Base-by-base conservation (phyloP, 2,888 invertebrate genomes). In the Catocala fraxini region DNA sequence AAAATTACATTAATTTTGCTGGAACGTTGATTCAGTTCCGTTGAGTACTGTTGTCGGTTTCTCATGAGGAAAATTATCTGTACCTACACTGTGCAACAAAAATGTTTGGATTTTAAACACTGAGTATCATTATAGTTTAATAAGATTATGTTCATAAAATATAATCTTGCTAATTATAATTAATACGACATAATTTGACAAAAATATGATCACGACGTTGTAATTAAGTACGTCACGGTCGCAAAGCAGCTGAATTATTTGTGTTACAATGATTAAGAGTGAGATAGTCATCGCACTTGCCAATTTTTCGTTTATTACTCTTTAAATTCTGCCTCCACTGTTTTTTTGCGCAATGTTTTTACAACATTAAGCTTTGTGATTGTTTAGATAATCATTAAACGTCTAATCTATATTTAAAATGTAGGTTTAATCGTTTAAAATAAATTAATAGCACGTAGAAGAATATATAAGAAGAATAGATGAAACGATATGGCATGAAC, bases 261-360 rank as follows among this genome's bases (percentile, higher is more conserved):
- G 41, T 43, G 12, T 42, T 60, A 35, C 12, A 57, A 48, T 59
- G 1, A 57, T 49, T 54, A 34, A 35, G 48, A 46, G 10, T 15
- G 39, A 53, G 52, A 49, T 57, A 49, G 39, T 42, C 42, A 46
- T 56, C 48, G 53, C 43, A 45, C 45, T 56, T 55, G 43, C 52
- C 56, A 61, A 56, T 60, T 55, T 49, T 64, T 53, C 42, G 43
- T 52, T 63, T 63, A 41, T 57, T 53, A 42, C 45, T 57, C 43
- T 6, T 49, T 45, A 45, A 53, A 48, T 9, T 25, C 13, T 55
- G 12, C 12, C 7, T 53, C 41, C 25, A 6, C 33, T 13, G 47
- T 47, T 55, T 39, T 46, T 25, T 39, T 6, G 49, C 33, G 25
- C 7, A 48, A 48, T 48, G 5, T 10, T 34, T 6, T 33, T 34